Base-by-base conservation (phyloP, 2,797 vertebrate genomes). In the Erpetoichthys calabaricus region DNA sequence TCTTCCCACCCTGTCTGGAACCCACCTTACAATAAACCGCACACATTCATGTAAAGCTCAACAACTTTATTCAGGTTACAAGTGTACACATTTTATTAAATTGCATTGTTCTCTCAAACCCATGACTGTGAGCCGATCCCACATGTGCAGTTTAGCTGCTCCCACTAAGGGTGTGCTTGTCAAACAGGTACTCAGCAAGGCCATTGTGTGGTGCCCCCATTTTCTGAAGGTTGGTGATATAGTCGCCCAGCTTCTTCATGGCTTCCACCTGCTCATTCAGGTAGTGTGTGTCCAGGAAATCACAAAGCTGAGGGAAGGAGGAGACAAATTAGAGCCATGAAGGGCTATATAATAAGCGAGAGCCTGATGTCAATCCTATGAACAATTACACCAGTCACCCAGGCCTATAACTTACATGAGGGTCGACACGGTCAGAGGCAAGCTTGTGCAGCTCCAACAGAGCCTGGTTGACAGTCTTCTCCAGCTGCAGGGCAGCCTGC, bases 381-480 rank as follows among this genome's bases (percentile, higher is more conserved):
- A n/a, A n/a, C n/a, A n/a, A n/a, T n/a, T n/a, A n/a, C n/a, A n/a
- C n/a, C n/a, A n/a, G n/a, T n/a, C n/a, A n/a, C n/a, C n/a, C n/a
- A n/a, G n/a, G n/a, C n/a, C n/a, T n/a, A n/a, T n/a, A 4, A 73
- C 91, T 86, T 64, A 95, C 91, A 0, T 87, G 87, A 5, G 83
- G 85, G 58, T 88, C 89, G 0, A 53, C 71, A 8, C 80, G 81
- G 0, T 88, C 76, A 4, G 80, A 75, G 44, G 86, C 74, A 59
- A 90, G 7, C 59, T 89, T 89, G 75, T 91, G 85, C 65, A 91
- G 77, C 6, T 91, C 86, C 41, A 91, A 63, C 62, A 96, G 80
- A 2, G 91, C 86, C 60, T 91, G 87, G 81, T 95, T 98, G 62
- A 96, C 89, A 0, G 70, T 91, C 67, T 92, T 95, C 74, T 96